Evolutionary conservation across 2,113 vertebrate genomes (phyloP).

Genomic region (Probosciger aterrimus): DNA sequence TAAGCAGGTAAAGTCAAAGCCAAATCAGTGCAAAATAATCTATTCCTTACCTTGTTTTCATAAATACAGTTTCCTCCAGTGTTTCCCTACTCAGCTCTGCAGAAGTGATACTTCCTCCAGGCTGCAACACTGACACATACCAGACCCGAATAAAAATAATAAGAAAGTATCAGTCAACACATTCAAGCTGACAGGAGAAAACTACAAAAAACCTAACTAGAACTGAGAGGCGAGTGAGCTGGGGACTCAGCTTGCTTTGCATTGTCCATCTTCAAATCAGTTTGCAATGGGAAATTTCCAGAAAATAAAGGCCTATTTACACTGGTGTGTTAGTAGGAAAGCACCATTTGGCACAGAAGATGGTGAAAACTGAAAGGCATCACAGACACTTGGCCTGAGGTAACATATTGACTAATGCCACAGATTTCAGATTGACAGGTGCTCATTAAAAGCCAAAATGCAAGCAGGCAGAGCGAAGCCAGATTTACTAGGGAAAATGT

Average conservation of each 20-base stretch:
- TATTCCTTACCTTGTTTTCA: not conserved
- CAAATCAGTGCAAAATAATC: not conserved
- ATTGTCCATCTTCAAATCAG: not conserved
- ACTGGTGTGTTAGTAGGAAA: not conserved
- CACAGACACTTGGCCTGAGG: not conserved
- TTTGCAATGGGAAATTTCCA: not conserved
- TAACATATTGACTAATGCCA: conserved; percentile 11
- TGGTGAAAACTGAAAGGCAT: not conserved
- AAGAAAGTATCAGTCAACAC: not conserved
- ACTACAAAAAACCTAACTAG: not conserved
- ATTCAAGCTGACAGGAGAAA: not conserved
- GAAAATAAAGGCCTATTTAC: conserved; percentile 16
- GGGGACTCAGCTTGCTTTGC: not conserved
- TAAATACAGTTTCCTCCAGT: not conserved
- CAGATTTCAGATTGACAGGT: not conserved
- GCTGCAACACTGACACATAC: not conserved
- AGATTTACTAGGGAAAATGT: not conserved
- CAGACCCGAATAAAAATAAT: not conserved
- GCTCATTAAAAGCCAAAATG: conserved; percentile 7
- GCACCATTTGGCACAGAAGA: not conserved
- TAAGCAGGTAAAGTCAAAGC: not conserved
- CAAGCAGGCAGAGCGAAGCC: not conserved
- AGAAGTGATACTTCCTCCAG: not conserved
- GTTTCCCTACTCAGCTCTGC: not conserved
- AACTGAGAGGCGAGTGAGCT: not conserved